Conservation (phyloP, 2,888 invertebrate genomes). For the Suillia variegata region DNA sequence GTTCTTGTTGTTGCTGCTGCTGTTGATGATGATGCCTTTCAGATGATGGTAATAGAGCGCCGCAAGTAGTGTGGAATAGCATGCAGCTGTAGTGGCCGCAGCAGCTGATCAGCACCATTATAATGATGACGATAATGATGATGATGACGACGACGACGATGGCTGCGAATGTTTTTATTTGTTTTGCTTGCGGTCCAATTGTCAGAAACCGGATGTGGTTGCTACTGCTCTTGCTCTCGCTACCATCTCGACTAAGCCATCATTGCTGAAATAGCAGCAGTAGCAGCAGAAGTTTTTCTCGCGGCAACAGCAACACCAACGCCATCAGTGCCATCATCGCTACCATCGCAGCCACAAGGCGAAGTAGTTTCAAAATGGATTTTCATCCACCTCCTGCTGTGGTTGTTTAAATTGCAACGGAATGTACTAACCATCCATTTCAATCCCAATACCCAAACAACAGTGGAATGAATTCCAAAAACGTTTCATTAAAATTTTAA, state of each 20-base stretch:
- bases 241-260: neutral
- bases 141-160: too few species aligned
- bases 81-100: too few species aligned
- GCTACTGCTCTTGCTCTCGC: neutral
- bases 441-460: too few species aligned
- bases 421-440: too few species aligned
- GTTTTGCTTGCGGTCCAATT: neutral
- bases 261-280: neutral
- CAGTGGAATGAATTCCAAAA: too few species aligned
- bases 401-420: neutral
- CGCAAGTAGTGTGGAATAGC: too few species aligned
- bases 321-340: neutral
- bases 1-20: too few species aligned
- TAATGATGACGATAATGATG: too few species aligned
- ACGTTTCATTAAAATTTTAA: too few species aligned
- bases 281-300: neutral
- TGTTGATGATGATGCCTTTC: too few species aligned
- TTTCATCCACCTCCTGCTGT: neutral
- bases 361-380: neutral
- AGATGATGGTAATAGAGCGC: too few species aligned
- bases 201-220: neutral
- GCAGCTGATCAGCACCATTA: too few species aligned
- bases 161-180: slow-evolving; percentile 1
- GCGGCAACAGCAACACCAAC: neutral
- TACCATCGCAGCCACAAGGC: neutral